Percentiles rank a stretch among this genome's conserved stretches.
These are phyloP conservation scores for Acrossocheilus fasciatus DNA, from an alignment of 2,797 vertebrate genomes.

Conservation along the genomic window DNA sequence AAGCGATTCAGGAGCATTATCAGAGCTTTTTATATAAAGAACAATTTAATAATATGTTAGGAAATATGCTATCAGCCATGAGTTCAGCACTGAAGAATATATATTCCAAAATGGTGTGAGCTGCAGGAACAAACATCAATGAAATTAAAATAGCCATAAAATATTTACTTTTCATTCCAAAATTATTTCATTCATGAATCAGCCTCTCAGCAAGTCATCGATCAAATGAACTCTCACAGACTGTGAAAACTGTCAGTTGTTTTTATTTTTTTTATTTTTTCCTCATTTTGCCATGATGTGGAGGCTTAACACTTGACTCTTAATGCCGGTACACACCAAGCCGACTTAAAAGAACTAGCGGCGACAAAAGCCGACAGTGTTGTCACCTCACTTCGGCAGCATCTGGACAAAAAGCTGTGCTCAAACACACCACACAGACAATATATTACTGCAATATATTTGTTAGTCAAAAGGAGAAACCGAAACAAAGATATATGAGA, in stretches of 20 bases:
- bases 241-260: neutral
- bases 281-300: slow-evolving; percentile 22
- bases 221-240: neutral
- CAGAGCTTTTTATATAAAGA: slow-evolving; percentile 40
- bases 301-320: neutral
- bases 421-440: no score
- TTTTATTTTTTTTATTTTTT: neutral
- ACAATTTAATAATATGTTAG: neutral
- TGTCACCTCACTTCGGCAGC: no score
- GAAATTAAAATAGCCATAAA: neutral
- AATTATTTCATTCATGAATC: neutral
- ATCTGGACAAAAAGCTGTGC: no score
- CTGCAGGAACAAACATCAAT: neutral
- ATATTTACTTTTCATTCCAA: neutral
- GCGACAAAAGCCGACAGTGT: no score
- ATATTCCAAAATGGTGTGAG: neutral
- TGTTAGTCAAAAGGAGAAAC: no score
- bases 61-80: neutral
- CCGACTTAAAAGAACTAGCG: no score
- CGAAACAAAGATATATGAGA: no score
- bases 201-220: neutral
- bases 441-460: no score
- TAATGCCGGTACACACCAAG: no score
- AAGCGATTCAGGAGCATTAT: slow-evolving; percentile 51
- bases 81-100: slow-evolving; percentile 23